Evolutionary conservation across 2,113 vertebrate species (phyloP).

Genomic region (Cyprinodon variegatus): DNA sequence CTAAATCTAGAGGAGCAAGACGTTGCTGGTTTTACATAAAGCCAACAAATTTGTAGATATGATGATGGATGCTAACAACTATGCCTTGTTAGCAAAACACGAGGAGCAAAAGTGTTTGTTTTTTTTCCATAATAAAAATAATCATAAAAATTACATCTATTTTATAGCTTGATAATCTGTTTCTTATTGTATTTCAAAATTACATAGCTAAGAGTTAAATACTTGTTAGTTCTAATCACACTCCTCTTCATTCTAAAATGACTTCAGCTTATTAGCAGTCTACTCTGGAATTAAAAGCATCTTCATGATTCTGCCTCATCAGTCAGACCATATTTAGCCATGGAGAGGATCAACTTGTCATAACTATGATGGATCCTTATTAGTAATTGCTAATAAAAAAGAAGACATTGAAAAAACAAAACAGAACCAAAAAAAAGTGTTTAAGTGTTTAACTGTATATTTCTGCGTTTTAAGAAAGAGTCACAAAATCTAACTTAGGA

Average conservation of each 20-base stretch:
- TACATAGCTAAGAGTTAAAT: not conserved
- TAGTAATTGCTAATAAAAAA: not conserved
- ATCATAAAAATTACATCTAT: not conserved
- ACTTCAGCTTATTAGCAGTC: not conserved
- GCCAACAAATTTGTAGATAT: not conserved
- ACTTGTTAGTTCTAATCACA: not conserved
- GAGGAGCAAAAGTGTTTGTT: not conserved
- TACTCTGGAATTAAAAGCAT: not conserved
- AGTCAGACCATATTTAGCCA: not conserved
- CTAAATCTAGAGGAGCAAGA: not conserved
- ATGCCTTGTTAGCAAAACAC: not conserved
- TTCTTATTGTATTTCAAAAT: not conserved
- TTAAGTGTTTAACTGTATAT: not conserved
- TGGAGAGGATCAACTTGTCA: not conserved
- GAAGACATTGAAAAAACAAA: not conserved
- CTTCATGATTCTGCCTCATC: not conserved
- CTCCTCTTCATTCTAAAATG: not conserved
- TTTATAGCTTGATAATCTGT: not conserved
- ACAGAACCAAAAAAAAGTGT: not conserved
- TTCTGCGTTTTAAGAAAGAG: not conserved
- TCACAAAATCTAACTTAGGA: not conserved
- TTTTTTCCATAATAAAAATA: no score
- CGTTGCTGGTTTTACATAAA: not conserved
- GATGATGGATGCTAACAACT: not conserved
- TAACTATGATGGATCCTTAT: not conserved